phyloP scores from a whole-genome alignment of 2,113 vertebrate species.

The Paraplagusia blochii region DNA sequence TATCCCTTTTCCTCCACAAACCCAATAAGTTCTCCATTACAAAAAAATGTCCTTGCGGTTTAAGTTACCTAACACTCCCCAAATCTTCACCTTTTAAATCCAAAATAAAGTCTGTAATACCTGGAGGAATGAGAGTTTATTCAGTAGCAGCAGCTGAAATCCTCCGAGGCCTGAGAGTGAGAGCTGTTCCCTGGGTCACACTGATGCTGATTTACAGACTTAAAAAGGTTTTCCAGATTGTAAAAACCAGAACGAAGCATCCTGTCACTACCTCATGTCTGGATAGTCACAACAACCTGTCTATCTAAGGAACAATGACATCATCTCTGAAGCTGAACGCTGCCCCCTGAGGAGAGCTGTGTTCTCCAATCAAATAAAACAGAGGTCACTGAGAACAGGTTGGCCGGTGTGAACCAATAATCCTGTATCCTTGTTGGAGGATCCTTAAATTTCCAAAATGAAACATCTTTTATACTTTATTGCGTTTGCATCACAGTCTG shows the following conservation, averaged over 20 bases:
- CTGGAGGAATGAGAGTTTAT: conserved; percentile 29
- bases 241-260: neutral
- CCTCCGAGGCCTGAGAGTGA: conserved; percentile 11
- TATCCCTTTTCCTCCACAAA: conserved; percentile 28
- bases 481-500: no score
- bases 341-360: conserved; percentile 16
- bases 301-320: neutral
- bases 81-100: conserved; percentile 41
- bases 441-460: no score
- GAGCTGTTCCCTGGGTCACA: conserved; percentile 12
- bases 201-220: conserved; percentile 3
- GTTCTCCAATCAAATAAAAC: no score
- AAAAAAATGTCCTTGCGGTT: conserved; percentile 51
- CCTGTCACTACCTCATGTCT: conserved; percentile 3
- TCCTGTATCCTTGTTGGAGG: no score
- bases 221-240: conserved; percentile 26
- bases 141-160: conserved; percentile 26
- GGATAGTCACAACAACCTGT: neutral
- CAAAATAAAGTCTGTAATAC: conserved; percentile 44
- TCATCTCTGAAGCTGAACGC: conserved; percentile 10
- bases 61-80: conserved; percentile 43
- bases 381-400: no score
- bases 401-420: no score
- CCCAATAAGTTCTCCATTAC: conserved; percentile 43
- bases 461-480: no score